phyloP scores from a whole-genome alignment of 2,113 vertebrate species.

The Nycticryphes semicollaris region DNA sequence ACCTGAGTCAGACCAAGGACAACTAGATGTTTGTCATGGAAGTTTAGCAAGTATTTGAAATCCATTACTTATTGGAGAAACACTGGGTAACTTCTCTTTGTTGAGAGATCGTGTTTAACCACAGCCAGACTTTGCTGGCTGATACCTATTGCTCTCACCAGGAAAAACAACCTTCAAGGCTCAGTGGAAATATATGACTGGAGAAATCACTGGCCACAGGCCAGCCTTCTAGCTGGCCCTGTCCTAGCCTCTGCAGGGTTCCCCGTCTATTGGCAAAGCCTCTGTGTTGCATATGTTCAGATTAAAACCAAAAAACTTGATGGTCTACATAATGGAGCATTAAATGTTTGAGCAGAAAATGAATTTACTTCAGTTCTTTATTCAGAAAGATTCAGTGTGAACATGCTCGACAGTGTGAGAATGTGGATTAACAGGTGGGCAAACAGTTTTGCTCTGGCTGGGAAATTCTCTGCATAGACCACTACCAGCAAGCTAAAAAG shows the following conservation, averaged over 20 bases:
- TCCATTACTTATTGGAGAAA: not conserved
- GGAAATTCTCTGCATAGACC: not conserved
- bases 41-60: not conserved
- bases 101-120: not conserved
- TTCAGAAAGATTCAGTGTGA: not conserved
- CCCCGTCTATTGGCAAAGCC: not conserved
- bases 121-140: not conserved
- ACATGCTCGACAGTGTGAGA: not conserved
- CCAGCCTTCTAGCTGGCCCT: not conserved
- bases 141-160: not conserved
- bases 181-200: not conserved
- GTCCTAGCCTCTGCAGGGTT: not conserved
- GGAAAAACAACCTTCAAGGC: not conserved
- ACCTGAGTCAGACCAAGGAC: accelerated
- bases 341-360: not conserved
- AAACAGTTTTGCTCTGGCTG: not conserved
- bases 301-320: not conserved
- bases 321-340: not conserved
- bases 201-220: not conserved
- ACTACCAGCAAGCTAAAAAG: not conserved
- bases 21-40: not conserved
- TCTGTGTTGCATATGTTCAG: not conserved
- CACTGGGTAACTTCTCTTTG: not conserved
- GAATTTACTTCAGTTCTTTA: not conserved
- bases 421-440: not conserved